Evolutionary conservation across 2,797 vertebrate species (phyloP).

Genomic region (Hemitrygon akajei): DNA sequence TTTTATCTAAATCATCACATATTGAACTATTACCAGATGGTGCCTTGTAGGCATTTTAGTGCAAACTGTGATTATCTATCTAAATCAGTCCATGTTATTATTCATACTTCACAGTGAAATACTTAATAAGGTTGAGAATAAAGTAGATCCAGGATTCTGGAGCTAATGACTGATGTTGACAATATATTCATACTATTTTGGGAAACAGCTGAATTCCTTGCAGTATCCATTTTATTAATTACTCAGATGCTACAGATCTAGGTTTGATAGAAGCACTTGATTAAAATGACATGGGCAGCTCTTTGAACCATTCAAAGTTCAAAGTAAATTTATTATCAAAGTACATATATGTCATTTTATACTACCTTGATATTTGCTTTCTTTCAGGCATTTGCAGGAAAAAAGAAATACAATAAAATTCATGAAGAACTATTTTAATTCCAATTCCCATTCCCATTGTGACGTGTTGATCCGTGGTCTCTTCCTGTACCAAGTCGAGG

Average conservation of each 20-base stretch:
- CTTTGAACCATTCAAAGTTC: too few species aligned
- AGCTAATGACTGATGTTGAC: neutral
- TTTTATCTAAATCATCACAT: neutral
- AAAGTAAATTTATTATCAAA: too few species aligned
- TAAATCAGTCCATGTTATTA: neutral
- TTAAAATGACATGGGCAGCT: too few species aligned
- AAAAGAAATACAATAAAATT: too few species aligned
- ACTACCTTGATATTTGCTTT: too few species aligned
- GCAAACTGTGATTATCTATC: neutral
- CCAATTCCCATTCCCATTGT: too few species aligned
- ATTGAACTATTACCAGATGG: conserved; percentile 10
- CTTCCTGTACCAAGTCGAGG: too few species aligned
- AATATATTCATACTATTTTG: neutral
- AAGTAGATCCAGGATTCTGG: neutral
- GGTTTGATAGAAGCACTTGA: neutral
- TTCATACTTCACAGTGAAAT: neutral
- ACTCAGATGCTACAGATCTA: neutral
- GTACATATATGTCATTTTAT: too few species aligned
- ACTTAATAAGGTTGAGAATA: neutral
- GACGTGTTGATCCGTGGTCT: too few species aligned
- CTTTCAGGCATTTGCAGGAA: too few species aligned
- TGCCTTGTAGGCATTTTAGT: neutral
- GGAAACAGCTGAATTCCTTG: neutral
- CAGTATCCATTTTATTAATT: neutral
- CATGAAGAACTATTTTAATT: too few species aligned